A percentile compares a stretch with the other conserved stretches of the same genome.
phyloP scores from a whole-genome alignment of 2,888 invertebrate species.

The Argyresthia albistria region DNA sequence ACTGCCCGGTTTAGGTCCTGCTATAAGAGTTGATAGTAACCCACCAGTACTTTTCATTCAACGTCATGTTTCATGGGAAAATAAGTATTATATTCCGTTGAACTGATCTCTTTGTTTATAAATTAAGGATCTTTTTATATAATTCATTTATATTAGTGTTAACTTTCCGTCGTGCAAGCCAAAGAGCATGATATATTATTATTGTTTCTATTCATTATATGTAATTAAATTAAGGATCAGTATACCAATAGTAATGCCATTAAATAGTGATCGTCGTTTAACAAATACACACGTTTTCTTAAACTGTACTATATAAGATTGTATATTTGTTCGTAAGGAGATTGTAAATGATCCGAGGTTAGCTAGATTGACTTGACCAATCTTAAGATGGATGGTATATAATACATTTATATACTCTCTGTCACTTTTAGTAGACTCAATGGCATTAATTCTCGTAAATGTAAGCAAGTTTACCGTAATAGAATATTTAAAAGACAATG shows the following conservation, averaged over 20 bases:
- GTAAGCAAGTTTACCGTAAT: slow-evolving; percentile 73
- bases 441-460: slow-evolving; percentile 69
- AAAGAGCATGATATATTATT: slow-evolving; percentile 72
- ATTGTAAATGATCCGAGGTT: slow-evolving; percentile 19
- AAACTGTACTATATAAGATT: slow-evolving; percentile 57
- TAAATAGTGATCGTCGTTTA: slow-evolving; percentile 52
- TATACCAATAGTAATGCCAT: slow-evolving; percentile 65
- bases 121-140: slow-evolving; percentile 45
- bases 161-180: slow-evolving; percentile 67
- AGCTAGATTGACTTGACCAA: slow-evolving; percentile 66
- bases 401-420: slow-evolving; percentile 16
- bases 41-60: background rate
- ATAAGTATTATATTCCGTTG: background rate
- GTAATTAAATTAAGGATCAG: slow-evolving; percentile 57
- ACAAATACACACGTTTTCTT: slow-evolving; percentile 52
- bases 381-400: slow-evolving; percentile 43
- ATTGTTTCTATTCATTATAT: slow-evolving; percentile 57
- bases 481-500: slow-evolving; percentile 77
- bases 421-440: slow-evolving; percentile 51
- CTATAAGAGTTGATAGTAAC: too few species aligned
- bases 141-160: slow-evolving; percentile 31
- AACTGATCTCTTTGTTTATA: slow-evolving; percentile 57
- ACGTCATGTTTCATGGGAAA: background rate
- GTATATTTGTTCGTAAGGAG: slow-evolving; percentile 65
- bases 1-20: too few species aligned